Percentiles rank a stretch among this genome's conserved stretches.
Conservation (phyloP, 2,888 invertebrate species). For the Ametastegia equiseti region DNA sequence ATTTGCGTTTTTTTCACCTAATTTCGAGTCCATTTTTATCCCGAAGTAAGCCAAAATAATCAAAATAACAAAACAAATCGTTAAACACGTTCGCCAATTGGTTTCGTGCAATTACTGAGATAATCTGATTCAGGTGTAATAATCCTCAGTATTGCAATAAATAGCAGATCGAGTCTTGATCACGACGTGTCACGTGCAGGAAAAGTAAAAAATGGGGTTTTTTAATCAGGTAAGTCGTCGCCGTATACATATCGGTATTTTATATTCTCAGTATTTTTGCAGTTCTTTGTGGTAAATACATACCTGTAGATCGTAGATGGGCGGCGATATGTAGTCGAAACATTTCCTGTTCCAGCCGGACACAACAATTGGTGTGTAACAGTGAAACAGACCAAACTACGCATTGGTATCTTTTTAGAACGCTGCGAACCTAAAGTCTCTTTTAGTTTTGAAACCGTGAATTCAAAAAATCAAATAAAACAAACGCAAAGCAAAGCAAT, state of each 20-base stretch:
- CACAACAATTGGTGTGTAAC: not conserved
- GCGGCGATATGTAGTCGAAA: not conserved
- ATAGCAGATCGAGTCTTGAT: no score
- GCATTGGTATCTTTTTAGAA: not conserved
- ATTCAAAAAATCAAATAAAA: not conserved
- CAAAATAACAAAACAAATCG: not conserved
- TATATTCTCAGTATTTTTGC: not conserved
- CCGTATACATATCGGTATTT: not conserved
- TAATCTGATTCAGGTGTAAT: no score
- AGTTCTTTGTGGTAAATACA: no score
- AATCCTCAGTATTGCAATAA: no score
- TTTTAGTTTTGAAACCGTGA: not conserved
- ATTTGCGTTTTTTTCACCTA: constrained; percentile 51
- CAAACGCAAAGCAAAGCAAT: not conserved
- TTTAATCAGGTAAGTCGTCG: constrained; percentile 16
- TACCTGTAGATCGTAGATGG: not conserved
- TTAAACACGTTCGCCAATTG: not conserved
- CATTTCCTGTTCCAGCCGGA: not conserved
- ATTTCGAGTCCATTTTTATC: not conserved
- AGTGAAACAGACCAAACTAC: not conserved
- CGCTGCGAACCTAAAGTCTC: not conserved
- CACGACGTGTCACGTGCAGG: no score
- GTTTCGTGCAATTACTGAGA: not conserved
- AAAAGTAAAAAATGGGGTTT: constrained; percentile 13
- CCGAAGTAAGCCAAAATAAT: not conserved